phyloP scores from a whole-genome alignment of 2,113 vertebrate genomes.

The Arizona elegans region DNA sequence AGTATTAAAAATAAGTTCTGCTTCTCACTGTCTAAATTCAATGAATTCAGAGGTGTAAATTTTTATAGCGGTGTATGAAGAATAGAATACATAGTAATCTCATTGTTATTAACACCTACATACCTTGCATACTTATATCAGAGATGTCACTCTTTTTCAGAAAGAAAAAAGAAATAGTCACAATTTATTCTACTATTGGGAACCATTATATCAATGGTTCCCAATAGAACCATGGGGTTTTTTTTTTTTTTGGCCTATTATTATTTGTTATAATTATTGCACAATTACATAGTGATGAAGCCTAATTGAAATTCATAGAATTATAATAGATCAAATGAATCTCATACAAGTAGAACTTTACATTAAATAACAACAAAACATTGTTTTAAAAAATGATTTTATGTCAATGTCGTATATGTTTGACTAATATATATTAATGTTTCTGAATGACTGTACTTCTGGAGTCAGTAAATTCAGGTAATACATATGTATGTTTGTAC shows the following conservation, averaged over 20 bases:
- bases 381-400: not conserved
- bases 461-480: not conserved
- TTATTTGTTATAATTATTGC: slow-evolving; percentile 12
- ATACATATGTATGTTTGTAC: not conserved
- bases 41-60: slow-evolving; percentile 32
- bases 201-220: slow-evolving; percentile 34
- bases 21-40: slow-evolving; percentile 23
- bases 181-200: slow-evolving; percentile 50
- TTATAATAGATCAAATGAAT: slow-evolving; percentile 16
- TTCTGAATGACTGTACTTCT: not conserved
- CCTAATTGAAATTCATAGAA: slow-evolving; percentile 2
- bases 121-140: slow-evolving; percentile 51
- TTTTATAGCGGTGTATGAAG: slow-evolving; percentile 38
- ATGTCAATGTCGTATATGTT: not conserved
- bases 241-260: not conserved
- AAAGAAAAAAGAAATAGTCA: slow-evolving; percentile 36
- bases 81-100: slow-evolving; percentile 36
- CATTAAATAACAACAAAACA: not conserved
- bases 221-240: no score
- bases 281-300: slow-evolving; percentile 17
- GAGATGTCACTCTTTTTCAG: slow-evolving; percentile 37
- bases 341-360: slow-evolving; percentile 1
- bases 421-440: not conserved
- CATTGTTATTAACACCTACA: slow-evolving; percentile 51
- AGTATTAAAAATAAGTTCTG: slow-evolving; percentile 7